Conservation (phyloP, 1,140 invertebrate species). For the Wiebesia pumilae region DNA sequence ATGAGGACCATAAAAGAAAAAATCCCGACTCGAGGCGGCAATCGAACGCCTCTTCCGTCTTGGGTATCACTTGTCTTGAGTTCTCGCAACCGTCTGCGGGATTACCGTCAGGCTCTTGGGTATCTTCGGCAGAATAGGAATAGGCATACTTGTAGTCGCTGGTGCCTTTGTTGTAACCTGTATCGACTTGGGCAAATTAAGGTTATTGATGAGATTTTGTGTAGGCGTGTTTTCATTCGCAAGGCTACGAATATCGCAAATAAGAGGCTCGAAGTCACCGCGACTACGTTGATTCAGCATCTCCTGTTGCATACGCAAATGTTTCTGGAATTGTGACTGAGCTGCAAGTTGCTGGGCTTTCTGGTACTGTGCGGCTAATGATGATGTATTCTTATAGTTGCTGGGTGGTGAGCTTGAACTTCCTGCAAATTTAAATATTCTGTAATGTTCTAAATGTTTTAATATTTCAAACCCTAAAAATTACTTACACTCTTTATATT, state of each 20-base stretch:
- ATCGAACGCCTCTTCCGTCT: conserved; percentile 26
- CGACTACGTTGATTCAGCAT: conserved; percentile 71
- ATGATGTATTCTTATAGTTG: conserved; percentile 6
- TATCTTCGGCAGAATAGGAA: conserved; percentile 81
- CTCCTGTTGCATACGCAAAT: conserved; percentile 71
- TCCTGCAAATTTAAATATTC: conserved; percentile 27
- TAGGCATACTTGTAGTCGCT: conserved; percentile 62
- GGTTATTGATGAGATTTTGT: conserved; percentile 70
- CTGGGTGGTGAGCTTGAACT: conserved; percentile 33
- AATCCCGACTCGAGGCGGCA: conserved; percentile 27
- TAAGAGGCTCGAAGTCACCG: conserved; percentile 73
- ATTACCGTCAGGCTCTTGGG: conserved; percentile 85
- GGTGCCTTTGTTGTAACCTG: conserved; percentile 72
- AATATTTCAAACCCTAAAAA: neutral
- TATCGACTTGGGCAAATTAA: conserved; percentile 73
- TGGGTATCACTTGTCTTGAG: conserved; percentile 67
- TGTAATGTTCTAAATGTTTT: neutral
- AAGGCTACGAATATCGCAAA: conserved; percentile 71
- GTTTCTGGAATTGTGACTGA: conserved; percentile 70
- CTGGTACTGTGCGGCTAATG: conserved; percentile 59
- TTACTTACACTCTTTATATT: too few relatives aligned
- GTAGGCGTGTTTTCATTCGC: conserved; percentile 69
- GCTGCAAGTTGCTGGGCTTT: conserved; percentile 62
- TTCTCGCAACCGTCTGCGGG: conserved; percentile 77
- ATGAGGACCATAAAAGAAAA: conserved; percentile 21